phyloP scores from a whole-genome alignment of 2,797 vertebrate genomes.

The Ispidina picta region DNA sequence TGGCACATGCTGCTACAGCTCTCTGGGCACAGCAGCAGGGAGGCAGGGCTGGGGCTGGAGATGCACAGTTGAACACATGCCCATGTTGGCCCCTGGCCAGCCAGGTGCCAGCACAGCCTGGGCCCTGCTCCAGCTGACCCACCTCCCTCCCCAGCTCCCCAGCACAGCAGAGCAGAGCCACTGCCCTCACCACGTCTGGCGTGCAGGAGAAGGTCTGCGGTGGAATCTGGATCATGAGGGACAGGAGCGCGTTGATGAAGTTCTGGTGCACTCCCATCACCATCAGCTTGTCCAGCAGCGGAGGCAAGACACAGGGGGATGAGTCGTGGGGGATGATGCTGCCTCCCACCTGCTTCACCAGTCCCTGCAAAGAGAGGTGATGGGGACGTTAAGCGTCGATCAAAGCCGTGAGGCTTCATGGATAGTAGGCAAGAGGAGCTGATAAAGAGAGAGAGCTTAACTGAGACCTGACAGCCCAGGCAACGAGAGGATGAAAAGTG shows the following conservation, averaged over 20 bases:
- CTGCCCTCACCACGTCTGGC: not conserved
- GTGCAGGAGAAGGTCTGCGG: not conserved
- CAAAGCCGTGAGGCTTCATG: rapidly evolving
- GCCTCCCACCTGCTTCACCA: slow-evolving; percentile 4
- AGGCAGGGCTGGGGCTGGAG: not conserved
- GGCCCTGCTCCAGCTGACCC: too few species aligned
- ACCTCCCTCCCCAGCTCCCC: not conserved
- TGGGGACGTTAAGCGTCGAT: rapidly evolving
- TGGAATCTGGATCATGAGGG: not conserved
- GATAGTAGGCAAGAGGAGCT: not conserved
- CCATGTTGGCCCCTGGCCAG: not conserved
- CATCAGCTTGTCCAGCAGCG: not conserved
- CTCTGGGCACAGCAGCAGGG: not conserved
- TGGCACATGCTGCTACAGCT: rapidly evolving
- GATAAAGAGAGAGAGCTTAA: rapidly evolving
- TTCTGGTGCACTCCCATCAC: not conserved
- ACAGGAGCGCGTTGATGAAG: not conserved
- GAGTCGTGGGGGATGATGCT: slow-evolving; percentile 35
- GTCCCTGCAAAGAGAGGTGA: not conserved
- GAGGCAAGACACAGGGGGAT: not conserved
- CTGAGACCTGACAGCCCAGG: not conserved
- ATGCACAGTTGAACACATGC: not conserved
- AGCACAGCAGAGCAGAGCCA: rapidly evolving
- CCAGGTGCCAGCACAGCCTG: not conserved
- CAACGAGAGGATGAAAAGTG: not conserved